These are phyloP conservation scores for Carterocephalus palaemon DNA, from an alignment of 2,888 invertebrate species.

Conservation along the genomic window DNA sequence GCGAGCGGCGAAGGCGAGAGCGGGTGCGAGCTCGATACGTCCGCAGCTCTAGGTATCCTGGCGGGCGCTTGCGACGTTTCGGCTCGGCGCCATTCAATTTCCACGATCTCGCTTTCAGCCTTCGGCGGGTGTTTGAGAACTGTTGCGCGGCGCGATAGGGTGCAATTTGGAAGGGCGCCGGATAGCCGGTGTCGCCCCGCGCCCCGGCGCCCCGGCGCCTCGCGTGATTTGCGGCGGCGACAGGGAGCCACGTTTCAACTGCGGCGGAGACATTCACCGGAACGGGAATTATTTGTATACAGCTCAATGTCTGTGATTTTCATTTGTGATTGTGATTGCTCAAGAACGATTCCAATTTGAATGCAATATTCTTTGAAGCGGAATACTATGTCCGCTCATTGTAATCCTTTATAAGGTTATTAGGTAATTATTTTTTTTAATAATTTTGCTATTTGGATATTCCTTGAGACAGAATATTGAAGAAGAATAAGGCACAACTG, in stretches of 20 bases:
- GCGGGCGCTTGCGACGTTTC: constrained; percentile 57
- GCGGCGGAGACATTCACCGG: constrained; percentile 2
- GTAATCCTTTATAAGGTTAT: too few relatives aligned
- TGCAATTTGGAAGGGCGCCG: constrained; percentile 52
- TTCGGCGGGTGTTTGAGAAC: constrained; percentile 37
- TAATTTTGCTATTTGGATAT: too few relatives aligned
- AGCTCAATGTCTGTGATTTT: too few relatives aligned
- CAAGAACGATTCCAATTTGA: too few relatives aligned
- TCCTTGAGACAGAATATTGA: too few relatives aligned
- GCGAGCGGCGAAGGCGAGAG: constrained; percentile 32
- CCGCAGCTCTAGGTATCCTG: constrained; percentile 36
- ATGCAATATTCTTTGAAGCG: too few relatives aligned
- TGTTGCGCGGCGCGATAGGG: constrained; percentile 47
- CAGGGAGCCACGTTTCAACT: constrained; percentile 43
- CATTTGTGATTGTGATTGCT: too few relatives aligned
- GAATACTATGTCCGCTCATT: too few relatives aligned
- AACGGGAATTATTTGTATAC: too few relatives aligned
- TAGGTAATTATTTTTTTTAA: too few relatives aligned
- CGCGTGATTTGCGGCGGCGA: constrained; percentile 69
- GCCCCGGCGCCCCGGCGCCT: constrained; percentile 58
- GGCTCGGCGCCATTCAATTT: constrained; percentile 68
- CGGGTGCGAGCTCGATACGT: constrained; percentile 46
- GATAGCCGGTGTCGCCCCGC: constrained; percentile 42
- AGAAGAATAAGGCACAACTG: too few relatives aligned
- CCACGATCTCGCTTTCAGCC: constrained; percentile 57